A percentile compares a stretch with the other conserved stretches of the same genome.
Conservation (phyloP, 2,888 invertebrate genomes). For the Blastobasis adustella region DNA sequence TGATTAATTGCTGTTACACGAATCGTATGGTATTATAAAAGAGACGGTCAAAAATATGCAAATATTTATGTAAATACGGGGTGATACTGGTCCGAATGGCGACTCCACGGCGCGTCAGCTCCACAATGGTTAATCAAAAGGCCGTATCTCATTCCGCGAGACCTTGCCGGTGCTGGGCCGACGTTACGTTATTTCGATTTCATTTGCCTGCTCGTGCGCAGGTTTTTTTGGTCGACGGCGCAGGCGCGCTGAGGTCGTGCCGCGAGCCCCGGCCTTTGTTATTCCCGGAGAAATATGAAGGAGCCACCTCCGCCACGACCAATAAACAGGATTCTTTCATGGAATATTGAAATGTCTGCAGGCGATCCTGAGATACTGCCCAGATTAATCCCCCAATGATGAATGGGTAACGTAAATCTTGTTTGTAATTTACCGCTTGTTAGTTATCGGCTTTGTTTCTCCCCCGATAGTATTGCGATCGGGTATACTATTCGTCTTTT, state of each 20-base stretch:
- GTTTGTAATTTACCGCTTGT: constrained; percentile 53
- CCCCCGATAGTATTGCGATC: constrained; percentile 23
- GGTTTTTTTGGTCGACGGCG: constrained; percentile 51
- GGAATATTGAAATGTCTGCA: constrained; percentile 65
- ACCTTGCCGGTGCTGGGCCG: constrained; percentile 39
- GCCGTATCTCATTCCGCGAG: constrained; percentile 64
- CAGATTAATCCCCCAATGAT: constrained; percentile 61
- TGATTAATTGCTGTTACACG: constrained; percentile 17
- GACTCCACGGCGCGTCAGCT: constrained; percentile 41
- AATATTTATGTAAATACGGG: constrained; percentile 15
- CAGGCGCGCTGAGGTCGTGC: constrained; percentile 54
- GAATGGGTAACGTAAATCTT: constrained; percentile 56
- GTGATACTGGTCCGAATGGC: constrained; percentile 17
- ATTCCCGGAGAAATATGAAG: constrained; percentile 63
- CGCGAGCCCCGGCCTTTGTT: constrained; percentile 59
- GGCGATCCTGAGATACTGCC: constrained; percentile 46
- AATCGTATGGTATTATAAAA: constrained; percentile 5
- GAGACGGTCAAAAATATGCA: constrained; percentile 7
- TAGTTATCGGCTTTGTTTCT: constrained; percentile 50
- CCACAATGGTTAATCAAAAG: constrained; percentile 71
- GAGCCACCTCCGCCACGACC: constrained; percentile 36
- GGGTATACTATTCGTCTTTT: not conserved
- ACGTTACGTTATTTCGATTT: constrained; percentile 70
- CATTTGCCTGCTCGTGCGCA: constrained; percentile 69
- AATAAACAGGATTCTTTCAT: constrained; percentile 64